phyloP scores from a whole-genome alignment of 2,888 invertebrate genomes.

The Notodromas monacha region DNA sequence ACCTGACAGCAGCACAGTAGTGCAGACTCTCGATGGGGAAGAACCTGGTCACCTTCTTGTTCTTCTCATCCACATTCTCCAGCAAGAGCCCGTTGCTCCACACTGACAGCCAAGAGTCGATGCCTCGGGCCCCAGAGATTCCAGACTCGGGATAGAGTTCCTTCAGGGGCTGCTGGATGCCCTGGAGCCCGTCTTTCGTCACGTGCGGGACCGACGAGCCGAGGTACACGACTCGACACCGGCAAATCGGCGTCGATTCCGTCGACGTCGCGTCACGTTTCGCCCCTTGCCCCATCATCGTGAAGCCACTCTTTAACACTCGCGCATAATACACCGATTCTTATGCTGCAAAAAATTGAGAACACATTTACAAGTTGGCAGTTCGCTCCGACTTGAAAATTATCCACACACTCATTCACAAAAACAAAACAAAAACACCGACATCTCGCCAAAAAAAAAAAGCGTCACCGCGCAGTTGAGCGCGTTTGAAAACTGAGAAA shows the following conservation, averaged over 20 bases:
- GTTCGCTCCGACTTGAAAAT: too few relatives aligned
- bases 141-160: slow-evolving; percentile 86
- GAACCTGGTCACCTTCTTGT: slow-evolving; percentile 69
- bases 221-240: slow-evolving; percentile 79
- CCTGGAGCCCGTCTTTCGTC: slow-evolving; percentile 85
- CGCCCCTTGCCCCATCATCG: too few relatives aligned
- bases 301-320: too few relatives aligned
- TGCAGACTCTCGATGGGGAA: slow-evolving; percentile 81
- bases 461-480: too few relatives aligned
- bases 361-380: too few relatives aligned
- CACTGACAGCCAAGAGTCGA: slow-evolving; percentile 82
- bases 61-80: slow-evolving; percentile 83
- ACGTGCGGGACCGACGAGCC: slow-evolving; percentile 86
- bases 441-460: too few relatives aligned
- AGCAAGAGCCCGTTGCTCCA: slow-evolving; percentile 75
- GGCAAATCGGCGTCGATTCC: slow-evolving; percentile 63
- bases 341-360: too few relatives aligned
- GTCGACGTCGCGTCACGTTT: too few relatives aligned
- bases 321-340: too few relatives aligned
- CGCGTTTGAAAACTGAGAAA: too few relatives aligned
- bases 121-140: slow-evolving; percentile 50
- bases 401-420: too few relatives aligned
- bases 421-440: too few relatives aligned
- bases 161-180: slow-evolving; percentile 79
- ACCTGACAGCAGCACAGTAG: slow-evolving; percentile 78